Evolutionary conservation across 1,140 invertebrate species (phyloP).

Genomic region (Bombyx mori): DNA sequence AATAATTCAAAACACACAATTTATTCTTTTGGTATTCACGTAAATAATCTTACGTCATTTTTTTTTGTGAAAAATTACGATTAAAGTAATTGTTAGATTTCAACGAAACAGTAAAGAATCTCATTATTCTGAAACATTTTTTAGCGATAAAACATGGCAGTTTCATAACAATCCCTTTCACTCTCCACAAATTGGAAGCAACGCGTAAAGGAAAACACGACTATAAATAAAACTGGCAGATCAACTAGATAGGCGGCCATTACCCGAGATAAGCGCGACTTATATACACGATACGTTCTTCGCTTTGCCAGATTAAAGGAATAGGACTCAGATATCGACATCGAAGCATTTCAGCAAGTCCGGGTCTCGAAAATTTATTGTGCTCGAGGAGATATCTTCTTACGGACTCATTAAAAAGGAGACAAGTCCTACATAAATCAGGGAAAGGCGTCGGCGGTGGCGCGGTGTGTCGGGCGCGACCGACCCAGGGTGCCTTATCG

Average conservation of each 20-base stretch:
- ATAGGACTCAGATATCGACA: slow-evolving; percentile 63
- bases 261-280: slow-evolving; percentile 64
- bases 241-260: slow-evolving; percentile 68
- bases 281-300: slow-evolving; percentile 55
- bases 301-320: slow-evolving; percentile 57
- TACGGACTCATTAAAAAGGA: slow-evolving; percentile 70
- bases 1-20: too few species aligned
- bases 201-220: slow-evolving; percentile 68
- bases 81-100: too few species aligned
- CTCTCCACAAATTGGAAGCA: slow-evolving; percentile 68
- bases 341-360: slow-evolving; percentile 55
- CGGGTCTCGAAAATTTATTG: slow-evolving; percentile 61
- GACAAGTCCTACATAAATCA: slow-evolving; percentile 69
- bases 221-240: slow-evolving; percentile 69
- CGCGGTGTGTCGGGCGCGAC: slow-evolving; percentile 26
- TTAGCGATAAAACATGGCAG: slow-evolving; percentile 68
- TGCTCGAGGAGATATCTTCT: slow-evolving; percentile 66
- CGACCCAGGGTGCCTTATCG: slow-evolving; percentile 40
- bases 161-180: slow-evolving; percentile 69
- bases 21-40: too few species aligned
- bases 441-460: slow-evolving; percentile 37
- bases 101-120: slow-evolving; percentile 52
- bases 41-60: too few species aligned
- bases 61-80: too few species aligned
- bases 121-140: slow-evolving; percentile 69